Conservation (phyloP, 2,797 vertebrate genomes). For the Myiotriccus ornatus region DNA sequence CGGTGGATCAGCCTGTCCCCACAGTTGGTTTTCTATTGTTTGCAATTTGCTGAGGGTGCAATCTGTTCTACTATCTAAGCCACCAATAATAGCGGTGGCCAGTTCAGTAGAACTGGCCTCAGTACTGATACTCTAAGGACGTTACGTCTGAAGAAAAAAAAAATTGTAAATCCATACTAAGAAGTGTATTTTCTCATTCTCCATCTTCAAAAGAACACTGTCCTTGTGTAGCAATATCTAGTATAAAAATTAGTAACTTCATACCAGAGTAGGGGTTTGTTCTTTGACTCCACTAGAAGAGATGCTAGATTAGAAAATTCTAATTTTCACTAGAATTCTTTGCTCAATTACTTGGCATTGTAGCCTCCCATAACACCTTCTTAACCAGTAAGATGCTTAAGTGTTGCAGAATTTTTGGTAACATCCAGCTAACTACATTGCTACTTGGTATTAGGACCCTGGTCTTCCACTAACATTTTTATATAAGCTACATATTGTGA, state of each 20-base stretch:
- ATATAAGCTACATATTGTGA: not conserved
- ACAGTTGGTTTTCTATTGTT: not conserved
- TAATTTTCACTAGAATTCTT: not conserved
- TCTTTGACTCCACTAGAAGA: not conserved
- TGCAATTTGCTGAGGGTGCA: not conserved
- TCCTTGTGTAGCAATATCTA: not conserved
- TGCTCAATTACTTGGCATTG: not conserved
- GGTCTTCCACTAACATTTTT: not conserved
- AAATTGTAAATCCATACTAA: not conserved
- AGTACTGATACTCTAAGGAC: not conserved
- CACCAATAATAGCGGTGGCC: not conserved
- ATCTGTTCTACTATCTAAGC: not conserved
- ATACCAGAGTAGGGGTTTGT: not conserved
- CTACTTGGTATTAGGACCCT: not conserved
- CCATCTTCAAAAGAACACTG: not conserved
- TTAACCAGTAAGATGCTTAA: not conserved
- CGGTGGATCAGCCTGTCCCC: not conserved
- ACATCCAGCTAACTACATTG: not conserved
- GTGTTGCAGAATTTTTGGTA: not conserved
- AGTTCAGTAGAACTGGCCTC: not conserved
- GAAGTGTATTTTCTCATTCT: not conserved
- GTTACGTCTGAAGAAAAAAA: not conserved
- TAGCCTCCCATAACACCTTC: rapidly evolving
- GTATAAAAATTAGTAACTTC: not conserved
- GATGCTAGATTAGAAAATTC: too few species aligned